Conservation (phyloP, 2,888 invertebrate genomes). For the Tupiocoris notatus region DNA sequence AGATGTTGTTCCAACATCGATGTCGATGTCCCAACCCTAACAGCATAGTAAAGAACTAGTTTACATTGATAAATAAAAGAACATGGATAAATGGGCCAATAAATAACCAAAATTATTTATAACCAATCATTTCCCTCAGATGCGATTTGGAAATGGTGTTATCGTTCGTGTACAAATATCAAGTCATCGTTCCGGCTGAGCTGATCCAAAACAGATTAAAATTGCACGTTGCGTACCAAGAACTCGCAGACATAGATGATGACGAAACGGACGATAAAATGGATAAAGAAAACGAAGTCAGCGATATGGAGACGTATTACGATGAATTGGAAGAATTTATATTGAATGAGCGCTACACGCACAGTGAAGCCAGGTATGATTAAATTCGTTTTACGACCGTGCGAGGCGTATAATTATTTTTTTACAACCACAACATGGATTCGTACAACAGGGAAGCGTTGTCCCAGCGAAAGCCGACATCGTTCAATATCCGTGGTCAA, state of each 20-base stretch:
- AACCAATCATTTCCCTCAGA: background rate
- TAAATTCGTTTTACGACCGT: background rate
- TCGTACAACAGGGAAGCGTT: constrained; percentile 5
- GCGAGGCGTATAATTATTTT: too few species aligned
- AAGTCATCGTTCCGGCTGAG: background rate
- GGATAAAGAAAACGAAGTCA: background rate
- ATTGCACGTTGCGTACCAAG: background rate
- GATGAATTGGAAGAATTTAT: background rate
- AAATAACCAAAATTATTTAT: too few species aligned
- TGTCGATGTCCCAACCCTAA: too few species aligned
- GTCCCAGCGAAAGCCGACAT: constrained; percentile 2
- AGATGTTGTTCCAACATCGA: too few species aligned
- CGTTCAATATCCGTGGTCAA: background rate
- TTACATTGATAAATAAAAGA: too few species aligned
- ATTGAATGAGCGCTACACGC: constrained; percentile 8
- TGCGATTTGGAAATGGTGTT: constrained; percentile 1
- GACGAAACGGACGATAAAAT: background rate
- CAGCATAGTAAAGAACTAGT: too few species aligned
- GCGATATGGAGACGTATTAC: background rate
- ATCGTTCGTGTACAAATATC: background rate
- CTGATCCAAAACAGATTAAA: background rate
- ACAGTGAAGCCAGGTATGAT: constrained; percentile 14
- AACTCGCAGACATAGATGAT: background rate
- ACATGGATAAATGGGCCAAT: too few species aligned
- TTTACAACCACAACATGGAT: background rate